These are phyloP conservation scores for Glyphotaelius pellucidus DNA, from an alignment of 2,888 invertebrate genomes.

Conservation along the genomic window DNA sequence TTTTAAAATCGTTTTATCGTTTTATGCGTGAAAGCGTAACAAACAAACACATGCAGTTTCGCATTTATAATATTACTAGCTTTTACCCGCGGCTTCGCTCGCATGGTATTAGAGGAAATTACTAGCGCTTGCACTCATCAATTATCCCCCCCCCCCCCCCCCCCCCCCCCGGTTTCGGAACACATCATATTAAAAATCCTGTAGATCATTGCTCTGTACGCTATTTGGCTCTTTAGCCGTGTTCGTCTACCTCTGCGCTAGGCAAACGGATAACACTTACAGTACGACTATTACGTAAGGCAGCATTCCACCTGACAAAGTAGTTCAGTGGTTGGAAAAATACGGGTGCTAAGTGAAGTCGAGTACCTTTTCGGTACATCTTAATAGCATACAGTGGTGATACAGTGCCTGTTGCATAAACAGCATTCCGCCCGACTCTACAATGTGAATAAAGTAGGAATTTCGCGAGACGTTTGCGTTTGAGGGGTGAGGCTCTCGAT, in stretches of 20 bases:
- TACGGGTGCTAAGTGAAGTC: not conserved
- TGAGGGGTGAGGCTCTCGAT: too few species aligned
- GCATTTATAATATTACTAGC: too few species aligned
- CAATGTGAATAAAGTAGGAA: not conserved
- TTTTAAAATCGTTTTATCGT: too few species aligned
- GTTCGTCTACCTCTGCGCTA: not conserved
- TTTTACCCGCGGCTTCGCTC: too few species aligned
- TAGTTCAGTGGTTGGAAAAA: not conserved
- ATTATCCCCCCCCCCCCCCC: too few species aligned
- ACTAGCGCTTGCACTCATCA: too few species aligned
- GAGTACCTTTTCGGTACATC: slow-evolving; percentile 10
- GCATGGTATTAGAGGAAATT: too few species aligned
- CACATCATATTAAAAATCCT: too few species aligned
- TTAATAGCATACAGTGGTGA: not conserved
- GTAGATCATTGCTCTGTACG: not conserved
- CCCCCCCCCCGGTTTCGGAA: too few species aligned
- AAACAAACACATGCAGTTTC: too few species aligned
- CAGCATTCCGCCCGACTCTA: not conserved
- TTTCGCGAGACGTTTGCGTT: not conserved
- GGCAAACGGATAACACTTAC: not conserved
- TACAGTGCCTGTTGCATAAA: not conserved
- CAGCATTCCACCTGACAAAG: slow-evolving; percentile 19
- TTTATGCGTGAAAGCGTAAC: too few species aligned
- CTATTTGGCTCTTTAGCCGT: not conserved
- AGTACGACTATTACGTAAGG: slow-evolving; percentile 25